Evolutionary conservation across 1,140 invertebrate species (phyloP), one percentile per base, ranked within the genome.

Genomic region (Calycopis cecrops): DNA sequence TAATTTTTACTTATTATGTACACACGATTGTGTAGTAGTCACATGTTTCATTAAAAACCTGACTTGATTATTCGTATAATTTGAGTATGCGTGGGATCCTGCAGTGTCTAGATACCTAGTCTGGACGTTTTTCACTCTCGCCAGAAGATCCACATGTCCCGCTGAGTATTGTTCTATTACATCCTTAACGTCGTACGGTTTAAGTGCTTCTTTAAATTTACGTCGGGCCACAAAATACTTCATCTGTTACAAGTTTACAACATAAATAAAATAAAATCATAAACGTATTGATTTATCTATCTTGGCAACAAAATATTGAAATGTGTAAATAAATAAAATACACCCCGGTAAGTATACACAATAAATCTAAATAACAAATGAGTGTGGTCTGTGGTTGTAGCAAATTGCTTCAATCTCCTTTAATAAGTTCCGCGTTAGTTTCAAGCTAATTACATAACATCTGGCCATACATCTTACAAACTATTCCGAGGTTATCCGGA

Each of bases 181-280:
- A 88, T 98, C 97, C 89, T 98, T 97, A 65, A 98, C 97, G 89
- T 98, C 97, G 90, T 98, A 98, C 28, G 97, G 97, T 87, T 97
- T 96, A 74, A 98, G 90, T 33, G 97, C 97, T 89, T 98, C 96
- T 85, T 96, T 96, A 90, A 98, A 98, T 89, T 98, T 98, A 79
- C 95, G 90, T 67, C 96, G 90, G 50, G 97, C 95, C 65, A 98
- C 96, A 90, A 98, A 96, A 90, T 97, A 97, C 89, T 96, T 96
- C 81, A 97, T 95, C 93, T 96, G 89, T 90, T 71, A 88, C 72
- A 76, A 82, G 77, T 72, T 67, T 57, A 84, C 49, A 83, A 75
- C 33, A 69, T 55, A 65, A 71, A 57, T 16, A 61, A 55, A 52
- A 42, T 48, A 47, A 60, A 28, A 28, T 28, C 21, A 3, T 28